Conservation (phyloP, 1,140 invertebrate genomes). For the Drosophila prosaltans region DNA sequence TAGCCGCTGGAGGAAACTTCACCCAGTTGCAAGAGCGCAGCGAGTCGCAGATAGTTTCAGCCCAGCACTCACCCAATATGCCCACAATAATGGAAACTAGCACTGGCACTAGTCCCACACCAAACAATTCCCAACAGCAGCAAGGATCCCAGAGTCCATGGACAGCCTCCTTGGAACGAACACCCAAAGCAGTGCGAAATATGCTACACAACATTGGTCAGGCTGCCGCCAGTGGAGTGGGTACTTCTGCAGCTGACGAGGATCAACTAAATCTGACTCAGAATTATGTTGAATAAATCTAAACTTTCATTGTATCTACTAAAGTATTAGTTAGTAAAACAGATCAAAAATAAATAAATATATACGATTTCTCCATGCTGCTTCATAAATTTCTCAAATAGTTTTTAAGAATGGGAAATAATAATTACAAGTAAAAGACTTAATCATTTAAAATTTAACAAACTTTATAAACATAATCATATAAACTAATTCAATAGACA, state of each 20-base stretch:
- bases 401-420: too few relatives aligned
- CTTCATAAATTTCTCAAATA: too few relatives aligned
- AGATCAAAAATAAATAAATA: not conserved
- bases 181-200: conserved; percentile 50
- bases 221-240: conserved; percentile 15
- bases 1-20: conserved; percentile 39
- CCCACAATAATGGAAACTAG: conserved; percentile 80
- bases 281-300: conserved; percentile 65
- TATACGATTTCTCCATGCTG: too few relatives aligned
- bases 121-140: conserved; percentile 55
- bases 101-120: conserved; percentile 30
- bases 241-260: conserved; percentile 32
- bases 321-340: not conserved
- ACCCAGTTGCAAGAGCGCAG: conserved; percentile 62
- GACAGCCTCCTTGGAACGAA: conserved; percentile 62
- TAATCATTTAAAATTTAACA: too few relatives aligned
- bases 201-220: conserved; percentile 50
- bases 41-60: conserved; percentile 35
- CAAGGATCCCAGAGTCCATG: conserved; percentile 39
- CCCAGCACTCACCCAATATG: conserved; percentile 65
- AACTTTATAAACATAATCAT: too few relatives aligned
- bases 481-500: too few relatives aligned
- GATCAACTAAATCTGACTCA: conserved; percentile 74
- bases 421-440: too few relatives aligned
- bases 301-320: not conserved